A percentile compares a stretch with the other conserved stretches of the same genome.
Conservation (phyloP, 2,797 vertebrate species). For the Tauraco hartlaubi region DNA sequence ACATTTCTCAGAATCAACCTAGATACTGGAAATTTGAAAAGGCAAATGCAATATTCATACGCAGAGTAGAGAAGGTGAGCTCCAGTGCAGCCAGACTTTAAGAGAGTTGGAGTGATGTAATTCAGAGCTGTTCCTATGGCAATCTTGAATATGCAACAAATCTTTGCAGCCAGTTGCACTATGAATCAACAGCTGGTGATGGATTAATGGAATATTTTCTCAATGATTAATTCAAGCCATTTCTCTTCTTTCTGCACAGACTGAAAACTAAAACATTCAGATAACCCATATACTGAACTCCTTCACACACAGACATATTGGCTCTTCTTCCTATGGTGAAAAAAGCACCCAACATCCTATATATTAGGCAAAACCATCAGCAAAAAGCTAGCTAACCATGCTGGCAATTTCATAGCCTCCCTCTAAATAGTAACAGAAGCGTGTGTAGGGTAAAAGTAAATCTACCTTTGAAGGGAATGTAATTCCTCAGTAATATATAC, state of each 20-base stretch:
- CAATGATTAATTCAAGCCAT: background rate
- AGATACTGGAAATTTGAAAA: background rate
- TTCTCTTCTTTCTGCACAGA: background rate
- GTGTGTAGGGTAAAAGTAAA: background rate
- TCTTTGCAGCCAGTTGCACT: background rate
- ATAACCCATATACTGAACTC: background rate
- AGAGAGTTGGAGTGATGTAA: background rate
- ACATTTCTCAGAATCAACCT: background rate
- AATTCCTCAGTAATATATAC: background rate
- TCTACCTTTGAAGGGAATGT: background rate
- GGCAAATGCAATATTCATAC: background rate
- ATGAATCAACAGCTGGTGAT: slow-evolving; percentile 22
- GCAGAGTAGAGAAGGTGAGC: background rate
- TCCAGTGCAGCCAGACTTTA: background rate
- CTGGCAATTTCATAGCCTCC: background rate
- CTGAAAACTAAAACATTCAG: background rate
- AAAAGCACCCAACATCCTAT: background rate
- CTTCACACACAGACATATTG: background rate
- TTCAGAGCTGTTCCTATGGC: background rate
- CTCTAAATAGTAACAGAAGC: background rate
- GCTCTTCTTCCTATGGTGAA: background rate
- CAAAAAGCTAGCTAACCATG: background rate
- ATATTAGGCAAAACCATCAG: background rate
- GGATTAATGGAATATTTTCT: slow-evolving; percentile 50
- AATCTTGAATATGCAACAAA: slow-evolving; percentile 14